Evolutionary conservation across 2,797 vertebrate species (phyloP), one percentile per base, ranked within the genome.

Genomic region (Enteromius radiatus): DNA sequence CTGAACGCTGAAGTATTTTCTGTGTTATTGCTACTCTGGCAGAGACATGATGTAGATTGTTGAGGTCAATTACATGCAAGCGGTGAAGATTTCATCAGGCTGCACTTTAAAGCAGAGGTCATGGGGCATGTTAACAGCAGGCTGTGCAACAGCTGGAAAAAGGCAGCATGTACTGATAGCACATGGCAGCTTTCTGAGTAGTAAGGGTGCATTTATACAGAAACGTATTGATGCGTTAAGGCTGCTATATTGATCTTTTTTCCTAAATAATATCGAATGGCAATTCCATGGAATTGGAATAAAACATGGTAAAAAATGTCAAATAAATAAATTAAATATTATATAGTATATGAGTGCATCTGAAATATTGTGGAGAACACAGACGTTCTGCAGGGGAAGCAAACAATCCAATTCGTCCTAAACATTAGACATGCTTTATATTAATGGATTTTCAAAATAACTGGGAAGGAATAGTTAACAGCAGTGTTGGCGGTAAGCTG

Each of bases 1-100:
- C 7, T 26, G 8, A 1, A 1, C n/a, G 36, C 28, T 61, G 1
- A 59, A 38, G 21, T 23, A 75, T 38, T 36, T 75, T 52, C 11
- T 38, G 10, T n/a, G 31, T 38, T 21, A 28, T 36, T 23, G 38
- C 2, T 69, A 26, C n/a, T 41, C 36, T 23, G 21, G n/a, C 38
- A 43, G 21, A 23, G 65, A 68, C 65, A 68, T 10, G 11, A 21
- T 14, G 3, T 56, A 56, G 28, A 59, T 5, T 23, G 21, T 41
- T 14, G 21, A 59, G 12, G 19, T 38, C 52, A 75, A 56, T 75
- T 38, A 38, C 71, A 73, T n/a, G 70, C 45, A 49, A 38, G 71
- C 5, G 11, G 47, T 54, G 47, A 73, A 52, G 17, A 49, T 73
- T 52, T 31, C 26, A 52, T 31, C 28, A 26, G 2, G 7, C 56